These are phyloP conservation scores for Flexamia atlantica DNA, from an alignment of 2,888 invertebrate species.

Conservation along the genomic window DNA sequence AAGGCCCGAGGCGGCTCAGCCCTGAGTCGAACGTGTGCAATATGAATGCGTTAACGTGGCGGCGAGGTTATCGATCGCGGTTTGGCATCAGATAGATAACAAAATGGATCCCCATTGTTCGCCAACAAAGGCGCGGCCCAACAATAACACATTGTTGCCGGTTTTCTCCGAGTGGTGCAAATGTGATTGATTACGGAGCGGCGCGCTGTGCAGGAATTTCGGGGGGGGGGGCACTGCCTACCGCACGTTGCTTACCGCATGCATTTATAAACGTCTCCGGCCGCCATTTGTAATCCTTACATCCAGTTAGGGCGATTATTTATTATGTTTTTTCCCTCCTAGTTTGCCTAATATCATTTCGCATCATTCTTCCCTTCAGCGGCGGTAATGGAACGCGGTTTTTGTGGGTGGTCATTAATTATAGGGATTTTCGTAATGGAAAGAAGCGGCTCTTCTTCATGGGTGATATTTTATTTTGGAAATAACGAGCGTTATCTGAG, in stretches of 20 bases:
- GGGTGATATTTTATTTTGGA: neutral
- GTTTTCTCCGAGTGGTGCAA: constrained; percentile 46
- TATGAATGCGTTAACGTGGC: constrained; percentile 47
- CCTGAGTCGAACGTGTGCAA: neutral
- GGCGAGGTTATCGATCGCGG: constrained; percentile 42
- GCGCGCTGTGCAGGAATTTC: constrained; percentile 35
- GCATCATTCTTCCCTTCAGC: constrained; percentile 15
- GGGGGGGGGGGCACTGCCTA: constrained; percentile 11
- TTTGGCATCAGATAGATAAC: constrained; percentile 54
- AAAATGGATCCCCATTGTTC: constrained; percentile 59
- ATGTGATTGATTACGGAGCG: constrained; percentile 31
- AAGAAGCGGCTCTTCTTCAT: neutral
- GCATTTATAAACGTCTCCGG: constrained; percentile 52
- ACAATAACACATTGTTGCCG: constrained; percentile 57
- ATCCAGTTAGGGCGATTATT: constrained; percentile 33
- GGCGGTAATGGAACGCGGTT: neutral
- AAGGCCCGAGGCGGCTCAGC: too few species aligned
- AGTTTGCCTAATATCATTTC: constrained; percentile 32
- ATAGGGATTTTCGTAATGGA: constrained; percentile 24
- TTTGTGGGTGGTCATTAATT: constrained; percentile 39
- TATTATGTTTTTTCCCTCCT: constrained; percentile 33
- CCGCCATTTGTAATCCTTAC: constrained; percentile 49
- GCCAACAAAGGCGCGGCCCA: constrained; percentile 40
- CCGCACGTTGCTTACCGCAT: constrained; percentile 40
- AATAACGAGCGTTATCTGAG: too few species aligned